phyloP scores from a whole-genome alignment of 23 tunicate species.

The Botrylloides violaceus region DNA sequence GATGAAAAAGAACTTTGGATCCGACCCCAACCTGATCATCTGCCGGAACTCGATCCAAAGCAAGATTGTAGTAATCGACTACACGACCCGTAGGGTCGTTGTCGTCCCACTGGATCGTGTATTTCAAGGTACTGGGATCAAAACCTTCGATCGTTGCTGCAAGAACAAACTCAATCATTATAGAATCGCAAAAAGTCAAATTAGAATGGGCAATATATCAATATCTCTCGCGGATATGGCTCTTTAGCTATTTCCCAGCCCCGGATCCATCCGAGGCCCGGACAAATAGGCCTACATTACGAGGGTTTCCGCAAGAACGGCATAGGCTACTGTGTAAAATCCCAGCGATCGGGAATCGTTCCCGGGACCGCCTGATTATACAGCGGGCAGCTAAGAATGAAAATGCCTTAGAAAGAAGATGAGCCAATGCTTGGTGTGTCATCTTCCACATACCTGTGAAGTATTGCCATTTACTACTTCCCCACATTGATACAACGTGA shows the following conservation, averaged over 20 bases:
- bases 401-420: too few species aligned
- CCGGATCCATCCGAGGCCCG: too few species aligned
- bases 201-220: too few species aligned
- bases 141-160: constrained; percentile 72
- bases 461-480: constrained; percentile 83
- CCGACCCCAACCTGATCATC: constrained; percentile 77
- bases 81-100: constrained; percentile 81
- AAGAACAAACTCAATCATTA: neutral
- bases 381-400: too few species aligned
- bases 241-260: too few species aligned
- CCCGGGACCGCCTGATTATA: too few species aligned
- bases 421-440: too few species aligned
- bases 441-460: constrained; percentile 87
- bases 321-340: too few species aligned
- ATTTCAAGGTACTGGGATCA: constrained; percentile 35
- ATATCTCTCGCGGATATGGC: too few species aligned
- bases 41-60: constrained; percentile 60
- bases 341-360: too few species aligned
- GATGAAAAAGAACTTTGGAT: constrained; percentile 77
- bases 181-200: neutral
- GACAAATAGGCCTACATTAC: too few species aligned
- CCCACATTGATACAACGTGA: constrained; percentile 95
- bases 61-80: constrained; percentile 71
- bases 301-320: too few species aligned
- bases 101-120: constrained; percentile 97